Percentiles rank a stretch among this genome's conserved stretches.
Conservation (phyloP, 2,113 vertebrate species). For the Caretta caretta region DNA sequence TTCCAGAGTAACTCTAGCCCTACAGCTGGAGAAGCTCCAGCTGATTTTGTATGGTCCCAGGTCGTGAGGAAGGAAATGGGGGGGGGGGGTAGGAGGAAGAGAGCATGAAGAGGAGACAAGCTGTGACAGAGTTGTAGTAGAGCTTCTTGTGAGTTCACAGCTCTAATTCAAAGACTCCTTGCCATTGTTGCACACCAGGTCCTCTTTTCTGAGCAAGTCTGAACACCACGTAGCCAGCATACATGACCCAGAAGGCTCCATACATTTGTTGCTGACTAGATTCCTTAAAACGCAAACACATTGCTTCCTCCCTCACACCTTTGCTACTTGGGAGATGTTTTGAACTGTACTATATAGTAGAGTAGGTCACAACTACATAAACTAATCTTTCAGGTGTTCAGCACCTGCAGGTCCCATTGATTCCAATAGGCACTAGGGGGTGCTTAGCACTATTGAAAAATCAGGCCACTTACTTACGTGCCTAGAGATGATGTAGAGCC, state of each 20-base stretch:
- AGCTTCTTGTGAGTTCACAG: not conserved
- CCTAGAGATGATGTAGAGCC: accelerated
- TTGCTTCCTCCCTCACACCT: not conserved
- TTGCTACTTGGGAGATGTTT: not conserved
- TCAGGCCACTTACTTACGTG: not conserved
- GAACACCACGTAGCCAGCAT: not conserved
- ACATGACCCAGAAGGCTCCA: not conserved
- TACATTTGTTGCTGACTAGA: not conserved
- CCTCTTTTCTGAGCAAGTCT: not conserved
- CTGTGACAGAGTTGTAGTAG: not conserved
- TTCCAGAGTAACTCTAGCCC: not conserved
- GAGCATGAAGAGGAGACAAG: not conserved
- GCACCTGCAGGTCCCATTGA: not conserved
- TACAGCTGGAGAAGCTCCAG: not conserved
- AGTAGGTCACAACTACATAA: not conserved
- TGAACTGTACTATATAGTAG: not conserved
- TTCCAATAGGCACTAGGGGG: not conserved
- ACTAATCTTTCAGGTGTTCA: accelerated
- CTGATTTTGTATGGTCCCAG: not conserved
- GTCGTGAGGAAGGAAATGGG: not conserved
- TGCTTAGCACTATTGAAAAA: not conserved
- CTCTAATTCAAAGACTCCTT: not conserved
- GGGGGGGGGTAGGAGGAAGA: too few species aligned
- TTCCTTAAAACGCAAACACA: not conserved
- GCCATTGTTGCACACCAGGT: not conserved